A percentile compares a stretch with the other conserved stretches of the same genome.
Evolutionary conservation across 2,113 vertebrate genomes (phyloP).

Genomic region (Etheostoma cragini): DNA sequence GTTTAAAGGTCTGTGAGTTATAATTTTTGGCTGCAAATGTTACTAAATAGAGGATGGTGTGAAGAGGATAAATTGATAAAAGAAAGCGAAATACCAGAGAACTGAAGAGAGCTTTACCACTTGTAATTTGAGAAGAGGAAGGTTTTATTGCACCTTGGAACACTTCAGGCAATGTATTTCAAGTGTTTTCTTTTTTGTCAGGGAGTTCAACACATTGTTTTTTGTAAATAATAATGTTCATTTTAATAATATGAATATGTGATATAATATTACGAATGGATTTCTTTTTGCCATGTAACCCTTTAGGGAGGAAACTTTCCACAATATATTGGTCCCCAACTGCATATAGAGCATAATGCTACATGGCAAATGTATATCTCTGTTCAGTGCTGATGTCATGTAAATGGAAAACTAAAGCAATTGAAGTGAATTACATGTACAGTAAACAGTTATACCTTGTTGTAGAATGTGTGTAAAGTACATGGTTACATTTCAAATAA

Average conservation of each 20-base stretch:
- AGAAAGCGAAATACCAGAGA: neutral
- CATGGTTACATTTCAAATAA: neutral
- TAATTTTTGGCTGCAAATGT: slow-evolving; percentile 5
- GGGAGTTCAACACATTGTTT: neutral
- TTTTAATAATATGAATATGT: neutral
- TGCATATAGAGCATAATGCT: slow-evolving; percentile 1
- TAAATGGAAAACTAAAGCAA: slow-evolving; percentile 22
- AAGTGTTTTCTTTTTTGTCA: slow-evolving; percentile 18
- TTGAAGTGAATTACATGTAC: neutral
- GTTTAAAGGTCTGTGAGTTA: neutral
- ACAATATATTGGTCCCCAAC: neutral
- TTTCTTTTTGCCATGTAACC: neutral
- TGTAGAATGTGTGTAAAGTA: neutral
- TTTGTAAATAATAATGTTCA: slow-evolving; percentile 9
- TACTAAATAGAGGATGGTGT: neutral
- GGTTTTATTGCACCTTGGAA: neutral
- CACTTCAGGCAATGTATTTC: slow-evolving; percentile 12
- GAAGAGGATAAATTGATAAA: neutral
- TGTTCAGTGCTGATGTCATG: slow-evolving; percentile 16
- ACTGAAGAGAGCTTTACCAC: slow-evolving; percentile 11
- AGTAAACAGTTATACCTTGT: neutral
- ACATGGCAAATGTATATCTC: neutral
- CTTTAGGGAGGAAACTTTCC: neutral
- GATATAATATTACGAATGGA: slow-evolving; percentile 3
- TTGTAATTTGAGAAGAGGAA: slow-evolving; percentile 22